Evolutionary conservation across 2,888 invertebrate genomes (phyloP), one percentile per base, ranked within the genome.

Genomic region (Torymus aiolomorphi): DNA sequence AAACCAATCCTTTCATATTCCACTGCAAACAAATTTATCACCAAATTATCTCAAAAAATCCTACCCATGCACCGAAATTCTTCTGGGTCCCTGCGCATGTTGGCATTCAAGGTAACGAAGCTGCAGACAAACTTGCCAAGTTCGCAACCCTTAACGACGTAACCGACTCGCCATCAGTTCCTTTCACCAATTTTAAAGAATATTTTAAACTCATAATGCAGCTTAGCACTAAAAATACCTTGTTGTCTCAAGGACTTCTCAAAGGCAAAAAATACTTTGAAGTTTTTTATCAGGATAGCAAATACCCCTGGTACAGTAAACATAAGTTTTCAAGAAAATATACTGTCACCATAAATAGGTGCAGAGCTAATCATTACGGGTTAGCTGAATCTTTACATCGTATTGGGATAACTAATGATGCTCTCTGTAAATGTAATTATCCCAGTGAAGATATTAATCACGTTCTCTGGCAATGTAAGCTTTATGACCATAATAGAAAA

Each of bases 1-100:
- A 70, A 20, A 56, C 31, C 24, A 70, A 70, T 14, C 70, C 57
- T 13, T 70, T 70, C 3, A 24, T 70, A 20, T 70, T 56, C 54
- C 14, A 56, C 10, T 70, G 70, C 2, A 70, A 70, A 24, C 24
- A 56, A 1, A 57, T 70, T 3, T 2, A 18, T n/a, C 52, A 1
- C 10, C 67, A 54, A 56, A 52, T 69, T 18, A 2, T 69, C 5
- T 18, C 69, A 54, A 69, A 18, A 52, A 69, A 69, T 11, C 20
- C 69, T 24, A 8, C 16, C 24, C 18, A 54, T 52, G 54, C 54
- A 18, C 69, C 69, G 31, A 69, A 31, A 52, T 69, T 69, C 18
- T 52, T 16, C n/a, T 69, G 69, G 14, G 52, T 31, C 54, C 54
- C 59, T 18, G 16, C 12, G n/a, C 59, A 59, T 18, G 16, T 11